Conservation (phyloP, 1,140 invertebrate genomes). For the Heliconius hewitsoni region DNA sequence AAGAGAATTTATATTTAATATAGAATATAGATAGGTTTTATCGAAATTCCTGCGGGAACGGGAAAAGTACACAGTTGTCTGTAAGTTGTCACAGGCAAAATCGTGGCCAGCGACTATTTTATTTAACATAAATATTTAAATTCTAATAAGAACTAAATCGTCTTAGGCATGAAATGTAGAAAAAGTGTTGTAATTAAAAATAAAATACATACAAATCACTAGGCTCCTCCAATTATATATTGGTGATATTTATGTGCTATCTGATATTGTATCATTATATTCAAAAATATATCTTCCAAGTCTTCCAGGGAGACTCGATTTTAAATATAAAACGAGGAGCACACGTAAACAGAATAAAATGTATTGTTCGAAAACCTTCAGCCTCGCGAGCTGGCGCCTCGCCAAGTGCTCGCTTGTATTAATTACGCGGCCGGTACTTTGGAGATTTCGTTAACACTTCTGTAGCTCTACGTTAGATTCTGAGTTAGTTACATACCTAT, state of each 20-base stretch:
- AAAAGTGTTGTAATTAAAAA: too few relatives aligned
- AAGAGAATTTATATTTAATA: too few relatives aligned
- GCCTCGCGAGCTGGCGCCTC: conserved; percentile 15
- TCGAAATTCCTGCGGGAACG: too few relatives aligned
- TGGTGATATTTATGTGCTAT: background rate
- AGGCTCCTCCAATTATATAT: too few relatives aligned
- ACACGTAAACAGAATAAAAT: conserved; percentile 22
- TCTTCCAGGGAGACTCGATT: background rate
- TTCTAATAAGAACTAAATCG: too few relatives aligned
- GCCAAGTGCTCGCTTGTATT: conserved; percentile 27
- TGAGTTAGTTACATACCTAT: background rate
- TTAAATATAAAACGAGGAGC: conserved; percentile 7
- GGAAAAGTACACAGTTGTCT: too few relatives aligned
- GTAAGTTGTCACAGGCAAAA: too few relatives aligned
- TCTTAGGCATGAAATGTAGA: too few relatives aligned
- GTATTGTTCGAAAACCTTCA: conserved; percentile 18
- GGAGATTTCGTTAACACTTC: background rate
- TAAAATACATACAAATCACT: too few relatives aligned
- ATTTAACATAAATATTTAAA: too few relatives aligned
- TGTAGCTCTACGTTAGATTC: background rate
- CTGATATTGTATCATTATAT: background rate
- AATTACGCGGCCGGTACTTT: conserved; percentile 22
- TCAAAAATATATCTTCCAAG: background rate
- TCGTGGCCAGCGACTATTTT: too few relatives aligned
- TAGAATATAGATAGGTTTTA: too few relatives aligned